Percentiles rank a stretch among this genome's conserved stretches.
Evolutionary conservation across 2,888 invertebrate species (phyloP).

Genomic region (Choreutis nemorana): DNA sequence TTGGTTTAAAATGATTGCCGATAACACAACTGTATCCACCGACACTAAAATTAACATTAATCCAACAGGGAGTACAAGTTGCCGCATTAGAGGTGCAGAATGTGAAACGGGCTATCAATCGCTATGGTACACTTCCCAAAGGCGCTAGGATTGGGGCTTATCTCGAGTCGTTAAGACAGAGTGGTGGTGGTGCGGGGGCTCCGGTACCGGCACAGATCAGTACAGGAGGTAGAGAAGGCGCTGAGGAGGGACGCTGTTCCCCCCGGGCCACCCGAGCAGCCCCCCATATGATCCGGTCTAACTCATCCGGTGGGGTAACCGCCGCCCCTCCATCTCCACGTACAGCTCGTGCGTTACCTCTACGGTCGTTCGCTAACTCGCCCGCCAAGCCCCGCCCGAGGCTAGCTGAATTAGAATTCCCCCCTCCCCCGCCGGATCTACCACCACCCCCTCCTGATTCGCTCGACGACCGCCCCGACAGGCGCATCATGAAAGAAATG

Average conservation of each 20-base stretch:
- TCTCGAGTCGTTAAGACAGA: slow-evolving; percentile 89
- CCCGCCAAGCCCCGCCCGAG: slow-evolving; percentile 78
- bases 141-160: slow-evolving; percentile 96
- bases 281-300: slow-evolving; percentile 88
- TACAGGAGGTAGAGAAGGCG: slow-evolving; percentile 40
- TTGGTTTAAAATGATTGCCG: too few species aligned
- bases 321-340: slow-evolving; percentile 30
- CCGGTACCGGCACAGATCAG: slow-evolving; percentile 49
- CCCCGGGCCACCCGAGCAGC: slow-evolving; percentile 73
- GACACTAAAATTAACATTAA: too few species aligned
- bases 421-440: slow-evolving; percentile 82
- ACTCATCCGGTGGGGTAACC: slow-evolving; percentile 85
- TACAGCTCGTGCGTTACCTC: slow-evolving; percentile 34
- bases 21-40: too few species aligned
- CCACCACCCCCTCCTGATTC: slow-evolving; percentile 81
- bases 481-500: slow-evolving; percentile 79
- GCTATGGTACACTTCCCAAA: slow-evolving; percentile 97
- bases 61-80: slow-evolving; percentile 74
- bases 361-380: slow-evolving; percentile 71
- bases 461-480: slow-evolving; percentile 35
- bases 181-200: slow-evolving; percentile 43
- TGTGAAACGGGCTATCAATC: slow-evolving; percentile 91
- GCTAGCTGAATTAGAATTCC: slow-evolving; percentile 85
- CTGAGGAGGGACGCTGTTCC: slow-evolving; percentile 63
- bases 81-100: slow-evolving; percentile 96